Percentiles rank a stretch among this genome's conserved stretches.
These are phyloP conservation scores for Sipha maydis DNA, from an alignment of 2,888 invertebrate species.

Conservation along the genomic window DNA sequence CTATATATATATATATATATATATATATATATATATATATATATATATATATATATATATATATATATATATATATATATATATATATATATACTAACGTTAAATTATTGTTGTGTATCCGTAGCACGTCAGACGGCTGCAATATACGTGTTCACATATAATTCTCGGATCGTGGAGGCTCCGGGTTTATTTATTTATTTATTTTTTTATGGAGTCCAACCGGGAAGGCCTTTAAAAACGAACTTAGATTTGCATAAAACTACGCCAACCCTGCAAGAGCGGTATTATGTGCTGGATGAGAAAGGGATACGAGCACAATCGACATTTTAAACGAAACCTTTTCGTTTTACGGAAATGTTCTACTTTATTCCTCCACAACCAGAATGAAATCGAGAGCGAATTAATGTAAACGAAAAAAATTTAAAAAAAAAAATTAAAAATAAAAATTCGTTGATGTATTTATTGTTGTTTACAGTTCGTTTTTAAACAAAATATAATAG, in stretches of 20 bases:
- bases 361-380: too few relatives aligned
- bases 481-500: not conserved
- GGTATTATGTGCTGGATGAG: not conserved
- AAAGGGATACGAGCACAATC: not conserved
- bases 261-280: not conserved
- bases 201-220: not conserved
- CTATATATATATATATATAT: not conserved
- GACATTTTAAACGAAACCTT: not conserved
- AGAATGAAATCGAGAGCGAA: too few relatives aligned
- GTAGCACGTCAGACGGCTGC: not conserved
- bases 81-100: not conserved
- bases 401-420: too few relatives aligned
- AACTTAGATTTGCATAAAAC: not conserved
- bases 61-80: not conserved
- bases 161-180: not conserved
- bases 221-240: not conserved
- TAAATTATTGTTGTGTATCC: slow-evolving; percentile 1
- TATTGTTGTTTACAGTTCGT: not conserved
- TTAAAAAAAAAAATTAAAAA: too few relatives aligned
- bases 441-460: not conserved
- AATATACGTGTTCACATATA: too few relatives aligned
- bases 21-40: not conserved
- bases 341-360: not conserved
- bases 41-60: not conserved
- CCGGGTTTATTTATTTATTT: not conserved